A percentile compares a stretch with the other conserved stretches of the same genome.
These are phyloP conservation scores for Coboldia fuscipes DNA, from an alignment of 1,140 invertebrate genomes.

Conservation along the genomic window DNA sequence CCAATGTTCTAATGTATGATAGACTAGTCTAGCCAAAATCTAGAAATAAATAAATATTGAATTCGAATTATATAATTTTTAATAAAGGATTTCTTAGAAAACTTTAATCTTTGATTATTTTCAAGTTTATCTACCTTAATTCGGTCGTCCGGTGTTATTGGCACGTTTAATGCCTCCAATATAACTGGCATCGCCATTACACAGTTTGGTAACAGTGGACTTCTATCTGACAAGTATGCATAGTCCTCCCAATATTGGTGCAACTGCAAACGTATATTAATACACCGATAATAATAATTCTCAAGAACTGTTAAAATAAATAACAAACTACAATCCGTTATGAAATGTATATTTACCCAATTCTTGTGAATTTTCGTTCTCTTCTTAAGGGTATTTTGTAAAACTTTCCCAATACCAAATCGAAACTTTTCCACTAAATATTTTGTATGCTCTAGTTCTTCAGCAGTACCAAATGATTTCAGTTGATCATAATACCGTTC, in stretches of 20 bases:
- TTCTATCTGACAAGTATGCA: conserved; percentile 38
- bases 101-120: background rate
- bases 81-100: conserved; percentile 4
- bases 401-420: no score
- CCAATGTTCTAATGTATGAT: conserved; percentile 19
- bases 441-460: no score
- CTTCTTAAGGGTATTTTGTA: no score
- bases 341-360: no score
- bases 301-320: no score
- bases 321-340: no score
- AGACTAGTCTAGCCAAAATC: conserved; percentile 10
- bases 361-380: no score
- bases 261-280: conserved; percentile 7
- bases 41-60: background rate
- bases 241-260: conserved; percentile 57
- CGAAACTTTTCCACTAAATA: no score
- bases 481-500: no score
- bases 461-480: no score
- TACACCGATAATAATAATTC: no score
- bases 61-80: background rate
- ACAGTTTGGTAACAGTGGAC: conserved; percentile 32
- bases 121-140: conserved; percentile 8
- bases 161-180: conserved; percentile 10
- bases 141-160: conserved; percentile 12
- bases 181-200: conserved; percentile 17